Conservation (phyloP, 1,140 invertebrate species). For the Caenorhabditis brenneri region DNA sequence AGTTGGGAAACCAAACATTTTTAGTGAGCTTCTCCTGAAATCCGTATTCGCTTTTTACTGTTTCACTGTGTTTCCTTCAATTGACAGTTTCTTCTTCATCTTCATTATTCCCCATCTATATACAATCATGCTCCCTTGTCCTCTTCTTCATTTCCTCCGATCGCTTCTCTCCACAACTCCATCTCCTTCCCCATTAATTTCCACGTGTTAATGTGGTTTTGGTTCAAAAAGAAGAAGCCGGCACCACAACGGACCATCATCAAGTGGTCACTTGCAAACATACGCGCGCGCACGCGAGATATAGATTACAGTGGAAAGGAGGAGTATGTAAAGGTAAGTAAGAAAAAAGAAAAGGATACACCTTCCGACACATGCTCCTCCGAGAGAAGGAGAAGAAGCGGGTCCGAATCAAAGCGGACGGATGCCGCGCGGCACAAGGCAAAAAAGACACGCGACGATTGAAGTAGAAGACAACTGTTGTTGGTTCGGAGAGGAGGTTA, state of each 20-base stretch:
- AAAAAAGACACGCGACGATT: conserved; percentile 1
- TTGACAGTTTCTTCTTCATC: neutral
- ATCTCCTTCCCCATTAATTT: conserved; percentile 25
- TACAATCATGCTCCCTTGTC: neutral
- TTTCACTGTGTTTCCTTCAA: too few species aligned
- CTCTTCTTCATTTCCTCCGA: neutral
- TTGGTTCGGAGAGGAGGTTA: neutral
- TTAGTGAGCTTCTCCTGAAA: too few species aligned
- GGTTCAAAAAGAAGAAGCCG: conserved; percentile 19
- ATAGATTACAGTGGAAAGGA: conserved; percentile 16
- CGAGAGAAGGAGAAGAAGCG: neutral
- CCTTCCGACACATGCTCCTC: conserved; percentile 14
- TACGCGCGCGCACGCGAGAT: conserved; percentile 13
- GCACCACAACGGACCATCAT: neutral
- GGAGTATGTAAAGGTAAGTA: neutral
- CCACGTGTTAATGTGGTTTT: conserved; percentile 29
- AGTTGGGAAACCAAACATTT: too few species aligned
- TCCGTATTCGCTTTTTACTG: too few species aligned
- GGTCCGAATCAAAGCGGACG: conserved; percentile 26
- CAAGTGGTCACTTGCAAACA: conserved; percentile 11
- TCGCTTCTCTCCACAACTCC: neutral
- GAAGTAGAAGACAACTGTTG: neutral
- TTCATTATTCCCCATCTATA: neutral
- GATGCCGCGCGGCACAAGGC: neutral
- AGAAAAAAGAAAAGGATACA: neutral